A percentile compares a stretch with the other conserved stretches of the same genome.
Evolutionary conservation across 1,140 invertebrate species (phyloP).

Genomic region (Drosophila melanica): DNA sequence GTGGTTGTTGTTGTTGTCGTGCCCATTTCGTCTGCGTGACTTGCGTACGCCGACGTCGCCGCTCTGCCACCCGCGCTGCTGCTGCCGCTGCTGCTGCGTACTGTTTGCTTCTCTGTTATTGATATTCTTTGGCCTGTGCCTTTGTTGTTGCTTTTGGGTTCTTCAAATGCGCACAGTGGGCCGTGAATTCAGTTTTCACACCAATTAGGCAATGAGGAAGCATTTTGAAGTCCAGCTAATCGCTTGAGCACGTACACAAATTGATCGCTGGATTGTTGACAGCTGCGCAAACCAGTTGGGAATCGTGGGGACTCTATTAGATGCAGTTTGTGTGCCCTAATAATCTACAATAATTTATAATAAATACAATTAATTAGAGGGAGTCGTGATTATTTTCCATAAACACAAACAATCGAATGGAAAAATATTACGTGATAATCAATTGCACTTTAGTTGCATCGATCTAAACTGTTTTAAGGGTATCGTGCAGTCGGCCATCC

Average conservation of each 20-base stretch:
- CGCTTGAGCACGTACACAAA: slow-evolving; percentile 59
- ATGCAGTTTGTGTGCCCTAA: slow-evolving; percentile 10
- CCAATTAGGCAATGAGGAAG: slow-evolving; percentile 78
- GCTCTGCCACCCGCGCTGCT: slow-evolving; percentile 15
- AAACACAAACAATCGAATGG: background rate
- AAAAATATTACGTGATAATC: slow-evolving; percentile 12
- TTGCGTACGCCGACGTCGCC: slow-evolving; percentile 50
- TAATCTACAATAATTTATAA: background rate
- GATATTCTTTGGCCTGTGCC: slow-evolving; percentile 4
- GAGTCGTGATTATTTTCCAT: background rate
- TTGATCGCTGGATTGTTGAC: slow-evolving; percentile 45
- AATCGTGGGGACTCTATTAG: slow-evolving; percentile 65
- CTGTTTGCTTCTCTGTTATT: slow-evolving; percentile 20
- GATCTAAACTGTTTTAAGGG: background rate
- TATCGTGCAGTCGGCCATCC: background rate
- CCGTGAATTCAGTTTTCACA: slow-evolving; percentile 59
- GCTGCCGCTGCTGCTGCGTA: slow-evolving; percentile 2
- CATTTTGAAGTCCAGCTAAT: slow-evolving; percentile 57
- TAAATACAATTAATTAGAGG: background rate
- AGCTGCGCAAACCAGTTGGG: slow-evolving; percentile 54
- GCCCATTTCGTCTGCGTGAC: slow-evolving; percentile 78
- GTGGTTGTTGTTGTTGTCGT: slow-evolving; percentile 57
- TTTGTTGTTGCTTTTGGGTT: slow-evolving; percentile 27
- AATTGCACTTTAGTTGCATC: background rate
- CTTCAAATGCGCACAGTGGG: slow-evolving; percentile 64